Evolutionary conservation across 1,140 invertebrate species (phyloP).

Genomic region (Goniozus legneri): DNA sequence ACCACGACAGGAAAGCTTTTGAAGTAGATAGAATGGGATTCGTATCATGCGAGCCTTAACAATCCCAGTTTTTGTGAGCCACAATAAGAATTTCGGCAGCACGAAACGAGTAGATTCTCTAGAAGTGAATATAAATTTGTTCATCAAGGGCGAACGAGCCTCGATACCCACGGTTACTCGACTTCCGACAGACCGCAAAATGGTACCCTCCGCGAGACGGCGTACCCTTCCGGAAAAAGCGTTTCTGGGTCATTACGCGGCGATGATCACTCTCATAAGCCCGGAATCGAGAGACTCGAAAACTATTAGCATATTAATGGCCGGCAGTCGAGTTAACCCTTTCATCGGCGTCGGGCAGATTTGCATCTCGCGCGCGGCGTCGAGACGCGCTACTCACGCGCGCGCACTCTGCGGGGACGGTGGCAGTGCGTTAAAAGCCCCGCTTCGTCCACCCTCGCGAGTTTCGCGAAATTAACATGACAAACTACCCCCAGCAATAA

Average conservation of each 20-base stretch:
- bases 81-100: no score
- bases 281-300: constrained; percentile 53
- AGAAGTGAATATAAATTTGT: no score
- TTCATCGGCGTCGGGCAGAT: constrained; percentile 53
- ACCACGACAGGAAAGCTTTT: no score
- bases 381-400: constrained; percentile 14
- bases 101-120: no score
- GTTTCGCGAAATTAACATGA: constrained; percentile 55
- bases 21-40: no score
- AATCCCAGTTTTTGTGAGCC: no score
- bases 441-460: constrained; percentile 42
- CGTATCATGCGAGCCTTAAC: no score
- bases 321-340: constrained; percentile 55
- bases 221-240: constrained; percentile 53
- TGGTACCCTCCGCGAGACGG: no score
- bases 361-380: constrained; percentile 43
- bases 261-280: constrained; percentile 53
- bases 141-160: no score
- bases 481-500: constrained; percentile 57
- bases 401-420: constrained; percentile 31
- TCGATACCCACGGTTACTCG: no score
- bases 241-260: constrained; percentile 53
- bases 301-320: constrained; percentile 59
- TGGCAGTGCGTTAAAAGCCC: constrained; percentile 56
- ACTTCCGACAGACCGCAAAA: no score